These are phyloP conservation scores for Orchesellides sinensis DNA, from an alignment of 2,888 invertebrate genomes.

Conservation along the genomic window DNA sequence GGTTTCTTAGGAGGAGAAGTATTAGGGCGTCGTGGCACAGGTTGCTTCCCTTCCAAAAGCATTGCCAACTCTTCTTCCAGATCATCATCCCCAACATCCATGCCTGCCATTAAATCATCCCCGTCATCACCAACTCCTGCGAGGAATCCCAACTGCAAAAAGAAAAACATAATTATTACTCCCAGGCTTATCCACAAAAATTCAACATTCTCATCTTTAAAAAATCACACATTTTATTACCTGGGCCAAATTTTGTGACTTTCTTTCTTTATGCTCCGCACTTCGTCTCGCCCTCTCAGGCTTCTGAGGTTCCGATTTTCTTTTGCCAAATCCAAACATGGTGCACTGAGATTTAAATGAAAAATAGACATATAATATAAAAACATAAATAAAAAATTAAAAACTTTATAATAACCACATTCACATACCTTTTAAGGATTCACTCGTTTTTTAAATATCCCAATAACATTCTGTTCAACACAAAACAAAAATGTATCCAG, in stretches of 20 bases:
- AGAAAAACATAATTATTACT: not conserved
- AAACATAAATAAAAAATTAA: not conserved
- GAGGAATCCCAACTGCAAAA: constrained; percentile 83
- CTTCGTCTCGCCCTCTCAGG: constrained; percentile 63
- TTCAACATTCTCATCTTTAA: not conserved
- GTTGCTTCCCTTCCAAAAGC: constrained; percentile 77
- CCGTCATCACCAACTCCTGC: constrained; percentile 80
- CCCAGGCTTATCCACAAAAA: not conserved
- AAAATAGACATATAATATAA: not conserved
- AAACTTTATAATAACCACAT: too few species aligned
- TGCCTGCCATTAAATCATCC: constrained; percentile 77
- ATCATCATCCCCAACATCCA: constrained; percentile 84
- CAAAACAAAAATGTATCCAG: not conserved
- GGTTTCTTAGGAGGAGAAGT: constrained; percentile 28
- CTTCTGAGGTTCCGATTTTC: constrained; percentile 72
- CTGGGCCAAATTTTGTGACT: constrained; percentile 75
- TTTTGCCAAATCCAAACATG: constrained; percentile 77
- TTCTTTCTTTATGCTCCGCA: constrained; percentile 69
- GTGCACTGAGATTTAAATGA: not conserved
- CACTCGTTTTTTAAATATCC: too few species aligned
- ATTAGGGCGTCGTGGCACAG: constrained; percentile 31
- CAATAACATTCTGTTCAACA: too few species aligned
- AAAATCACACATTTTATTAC: constrained; percentile 70
- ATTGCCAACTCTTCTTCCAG: constrained; percentile 92
- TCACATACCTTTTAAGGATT: too few species aligned